phyloP scores from a whole-genome alignment of 2,888 invertebrate species.

The Cylloceria caligata region DNA sequence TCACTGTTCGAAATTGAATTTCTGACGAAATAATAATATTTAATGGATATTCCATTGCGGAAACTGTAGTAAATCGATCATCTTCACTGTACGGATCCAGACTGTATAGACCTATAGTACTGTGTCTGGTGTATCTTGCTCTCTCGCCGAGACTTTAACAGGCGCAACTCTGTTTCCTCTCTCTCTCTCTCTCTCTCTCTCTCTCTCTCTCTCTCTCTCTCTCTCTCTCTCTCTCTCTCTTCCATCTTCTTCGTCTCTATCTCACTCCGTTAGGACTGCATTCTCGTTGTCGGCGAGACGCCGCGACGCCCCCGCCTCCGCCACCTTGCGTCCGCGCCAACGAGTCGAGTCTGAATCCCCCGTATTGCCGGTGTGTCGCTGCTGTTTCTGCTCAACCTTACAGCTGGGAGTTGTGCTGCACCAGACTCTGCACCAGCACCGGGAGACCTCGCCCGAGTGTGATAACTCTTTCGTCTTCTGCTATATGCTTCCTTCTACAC shows the following conservation, averaged over 20 bases:
- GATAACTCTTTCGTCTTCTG: slow-evolving; percentile 52
- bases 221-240: too few species aligned
- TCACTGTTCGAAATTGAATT: too few species aligned
- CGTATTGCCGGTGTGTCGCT: slow-evolving; percentile 11
- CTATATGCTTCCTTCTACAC: slow-evolving; percentile 30
- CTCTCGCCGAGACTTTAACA: slow-evolving; percentile 1
- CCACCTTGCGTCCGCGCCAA: slow-evolving; percentile 50
- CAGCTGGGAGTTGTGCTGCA: slow-evolving; percentile 23
- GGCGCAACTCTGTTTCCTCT: slow-evolving; percentile 38
- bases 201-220: slow-evolving; percentile 11
- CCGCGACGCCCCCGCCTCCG: slow-evolving; percentile 43
- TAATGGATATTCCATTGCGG: background rate
- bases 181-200: slow-evolving; percentile 19
- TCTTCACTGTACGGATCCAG: background rate
- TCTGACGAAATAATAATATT: background rate
- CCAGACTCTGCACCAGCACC: slow-evolving; percentile 22
- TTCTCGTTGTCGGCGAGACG: slow-evolving; percentile 52
- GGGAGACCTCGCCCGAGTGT: slow-evolving; percentile 47
- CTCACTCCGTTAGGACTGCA: slow-evolving; percentile 31
- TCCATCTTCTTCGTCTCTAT: slow-evolving; percentile 52
- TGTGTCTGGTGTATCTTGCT: slow-evolving; percentile 7
- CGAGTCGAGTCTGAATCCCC: slow-evolving; percentile 27
- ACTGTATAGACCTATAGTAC: background rate
- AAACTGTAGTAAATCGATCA: slow-evolving; percentile 17
- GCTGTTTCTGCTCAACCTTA: slow-evolving; percentile 15